Conservation (phyloP, 2,797 vertebrate species). For the Clarias pachynema region DNA sequence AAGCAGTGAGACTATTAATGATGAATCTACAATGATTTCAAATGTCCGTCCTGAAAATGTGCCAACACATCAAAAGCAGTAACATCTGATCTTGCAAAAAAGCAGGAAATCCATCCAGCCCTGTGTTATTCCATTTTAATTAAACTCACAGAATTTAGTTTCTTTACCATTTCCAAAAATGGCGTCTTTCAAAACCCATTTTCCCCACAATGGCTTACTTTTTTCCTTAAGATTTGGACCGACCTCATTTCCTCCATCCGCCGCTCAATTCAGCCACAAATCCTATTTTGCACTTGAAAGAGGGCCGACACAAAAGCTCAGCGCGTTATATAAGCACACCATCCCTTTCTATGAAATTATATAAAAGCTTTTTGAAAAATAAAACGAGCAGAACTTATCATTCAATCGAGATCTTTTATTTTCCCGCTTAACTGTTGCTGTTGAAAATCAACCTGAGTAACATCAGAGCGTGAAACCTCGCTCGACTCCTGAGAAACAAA, state of each 20-base stretch:
- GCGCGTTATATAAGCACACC: constrained; percentile 71
- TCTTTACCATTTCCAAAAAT: background rate
- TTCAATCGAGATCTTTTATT: constrained; percentile 29
- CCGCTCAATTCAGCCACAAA: constrained; percentile 63
- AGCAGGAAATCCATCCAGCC: background rate
- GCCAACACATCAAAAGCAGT: background rate
- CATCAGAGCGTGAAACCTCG: background rate
- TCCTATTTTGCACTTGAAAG: constrained; percentile 81
- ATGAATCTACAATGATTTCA: background rate
- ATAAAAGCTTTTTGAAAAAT: constrained; percentile 54
- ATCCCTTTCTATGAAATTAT: constrained; percentile 61
- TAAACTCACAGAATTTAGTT: background rate
- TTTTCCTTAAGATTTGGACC: constrained; percentile 33
- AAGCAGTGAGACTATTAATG: background rate
- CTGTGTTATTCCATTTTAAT: background rate
- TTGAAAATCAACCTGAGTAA: background rate
- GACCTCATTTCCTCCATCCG: constrained; percentile 54
- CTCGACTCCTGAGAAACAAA: constrained; percentile 51
- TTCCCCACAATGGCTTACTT: background rate
- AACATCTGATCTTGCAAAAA: background rate
- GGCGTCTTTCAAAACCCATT: background rate
- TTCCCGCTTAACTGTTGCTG: constrained; percentile 13
- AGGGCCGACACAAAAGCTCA: constrained; percentile 64
- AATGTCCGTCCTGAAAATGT: background rate
- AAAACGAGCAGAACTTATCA: constrained; percentile 8